Conservation (phyloP, 64 coral and sea anemone genomes). For the Pocillopora verrucosa region DNA sequence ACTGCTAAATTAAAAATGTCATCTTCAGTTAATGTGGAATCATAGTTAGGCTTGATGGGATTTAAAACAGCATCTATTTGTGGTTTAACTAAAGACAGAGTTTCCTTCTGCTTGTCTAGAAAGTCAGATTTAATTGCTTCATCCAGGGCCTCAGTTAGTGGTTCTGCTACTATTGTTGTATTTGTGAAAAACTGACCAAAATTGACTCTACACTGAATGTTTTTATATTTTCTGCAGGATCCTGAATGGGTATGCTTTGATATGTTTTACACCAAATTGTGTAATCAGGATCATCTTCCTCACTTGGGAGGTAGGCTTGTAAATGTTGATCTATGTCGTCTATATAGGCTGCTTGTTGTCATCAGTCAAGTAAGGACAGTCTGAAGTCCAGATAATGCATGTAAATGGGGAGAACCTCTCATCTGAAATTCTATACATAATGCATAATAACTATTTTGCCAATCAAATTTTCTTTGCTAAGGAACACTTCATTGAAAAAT, state of each 20-base stretch:
- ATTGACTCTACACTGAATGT: conserved; percentile 14
- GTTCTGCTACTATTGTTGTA: neutral
- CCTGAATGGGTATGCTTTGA: neutral
- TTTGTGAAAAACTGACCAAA: conserved; percentile 24
- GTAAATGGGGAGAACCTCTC: neutral
- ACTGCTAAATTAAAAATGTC: neutral
- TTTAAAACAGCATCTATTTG: conserved; percentile 13
- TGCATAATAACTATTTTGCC: no score
- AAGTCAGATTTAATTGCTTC: neutral
- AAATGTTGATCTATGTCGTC: no score
- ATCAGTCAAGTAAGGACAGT: conserved; percentile 11
- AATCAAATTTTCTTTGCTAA: neutral
- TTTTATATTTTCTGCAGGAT: neutral
- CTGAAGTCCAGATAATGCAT: conserved; percentile 19
- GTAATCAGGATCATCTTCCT: neutral
- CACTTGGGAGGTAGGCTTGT: no score
- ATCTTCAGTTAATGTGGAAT: neutral
- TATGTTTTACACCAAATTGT: neutral
- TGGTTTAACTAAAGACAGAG: neutral
- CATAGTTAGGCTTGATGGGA: conserved; percentile 12
- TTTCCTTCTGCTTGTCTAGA: neutral
- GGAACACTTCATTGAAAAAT: neutral
- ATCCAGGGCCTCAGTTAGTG: neutral
- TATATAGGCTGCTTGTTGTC: neutral
- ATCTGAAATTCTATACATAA: no score